Evolutionary conservation across 2,888 invertebrate species (phyloP).

Genomic region (Octodonta nipae): DNA sequence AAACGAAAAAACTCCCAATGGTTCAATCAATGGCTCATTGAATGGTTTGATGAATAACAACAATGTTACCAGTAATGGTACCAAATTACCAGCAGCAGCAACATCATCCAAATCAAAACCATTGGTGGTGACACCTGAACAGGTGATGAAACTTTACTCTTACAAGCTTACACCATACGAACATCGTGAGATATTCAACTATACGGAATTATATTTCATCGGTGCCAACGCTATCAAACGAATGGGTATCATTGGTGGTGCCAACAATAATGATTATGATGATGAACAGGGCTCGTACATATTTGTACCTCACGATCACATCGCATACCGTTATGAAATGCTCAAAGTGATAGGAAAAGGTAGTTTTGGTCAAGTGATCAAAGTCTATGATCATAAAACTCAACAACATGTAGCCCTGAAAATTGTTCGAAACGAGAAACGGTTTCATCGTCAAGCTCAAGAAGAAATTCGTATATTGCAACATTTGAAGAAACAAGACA

Average conservation of each 20-base stretch:
- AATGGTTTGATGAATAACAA: too few relatives aligned
- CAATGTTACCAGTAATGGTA: too few relatives aligned
- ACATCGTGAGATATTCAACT: constrained; percentile 90
- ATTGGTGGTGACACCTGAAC: constrained; percentile 66
- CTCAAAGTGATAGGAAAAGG: constrained; percentile 97
- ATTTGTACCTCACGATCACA: constrained; percentile 94
- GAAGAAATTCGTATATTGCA: constrained; percentile 95
- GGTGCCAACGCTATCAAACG: constrained; percentile 94
- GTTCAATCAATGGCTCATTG: too few relatives aligned
- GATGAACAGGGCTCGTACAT: constrained; percentile 97
- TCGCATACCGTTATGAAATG: constrained; percentile 88
- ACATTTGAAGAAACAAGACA: constrained; percentile 88
- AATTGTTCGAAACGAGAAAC: constrained; percentile 94
- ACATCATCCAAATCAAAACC: constrained; percentile 27
- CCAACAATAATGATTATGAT: constrained; percentile 91
- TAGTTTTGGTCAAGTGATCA: constrained; percentile 96
- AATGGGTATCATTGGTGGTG: constrained; percentile 60
- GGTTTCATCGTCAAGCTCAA: constrained; percentile 95
- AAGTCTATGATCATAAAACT: constrained; percentile 95
- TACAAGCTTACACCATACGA: constrained; percentile 92
- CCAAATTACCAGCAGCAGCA: too few relatives aligned
- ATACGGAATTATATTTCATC: constrained; percentile 76
- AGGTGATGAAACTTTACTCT: constrained; percentile 79
- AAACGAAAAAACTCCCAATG: too few relatives aligned
- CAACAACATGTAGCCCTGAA: constrained; percentile 93